These are phyloP conservation scores for Dasysyrphus albostriatus DNA, from an alignment of 2,888 invertebrate genomes.

Conservation along the genomic window DNA sequence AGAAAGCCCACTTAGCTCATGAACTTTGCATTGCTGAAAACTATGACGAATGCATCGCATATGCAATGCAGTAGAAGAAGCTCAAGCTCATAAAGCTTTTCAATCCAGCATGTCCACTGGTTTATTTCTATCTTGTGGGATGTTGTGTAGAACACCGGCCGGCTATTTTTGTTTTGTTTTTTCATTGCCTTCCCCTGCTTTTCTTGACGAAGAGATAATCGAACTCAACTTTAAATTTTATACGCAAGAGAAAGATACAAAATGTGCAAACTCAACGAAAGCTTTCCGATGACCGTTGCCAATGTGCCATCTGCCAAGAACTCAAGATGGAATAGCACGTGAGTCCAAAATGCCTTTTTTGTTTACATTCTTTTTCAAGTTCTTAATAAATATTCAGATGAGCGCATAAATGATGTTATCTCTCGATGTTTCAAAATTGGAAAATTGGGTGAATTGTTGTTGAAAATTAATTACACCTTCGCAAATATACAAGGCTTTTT, in stretches of 20 bases:
- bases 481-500: no score
- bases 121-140: background rate
- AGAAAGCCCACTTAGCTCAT: no score
- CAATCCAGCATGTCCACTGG: background rate
- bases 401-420: no score
- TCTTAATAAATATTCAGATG: no score
- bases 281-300: slow-evolving; percentile 45
- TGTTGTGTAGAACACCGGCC: slow-evolving; percentile 41
- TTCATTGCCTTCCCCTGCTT: slow-evolving; percentile 5
- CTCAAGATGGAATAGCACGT: slow-evolving; percentile 41
- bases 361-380: background rate
- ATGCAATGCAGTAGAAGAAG: background rate
- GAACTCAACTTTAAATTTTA: slow-evolving; percentile 29
- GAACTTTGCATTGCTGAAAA: background rate
- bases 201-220: slow-evolving; percentile 39
- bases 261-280: slow-evolving; percentile 62
- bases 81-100: background rate
- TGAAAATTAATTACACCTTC: no score
- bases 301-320: slow-evolving; percentile 53
- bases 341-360: background rate
- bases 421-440: no score
- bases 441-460: no score
- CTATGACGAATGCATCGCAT: background rate
- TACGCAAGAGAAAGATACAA: background rate
- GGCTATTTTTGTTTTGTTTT: slow-evolving; percentile 63